Base-by-base conservation (phyloP, 2,113 vertebrate genomes). In the Cottus gobio region DNA sequence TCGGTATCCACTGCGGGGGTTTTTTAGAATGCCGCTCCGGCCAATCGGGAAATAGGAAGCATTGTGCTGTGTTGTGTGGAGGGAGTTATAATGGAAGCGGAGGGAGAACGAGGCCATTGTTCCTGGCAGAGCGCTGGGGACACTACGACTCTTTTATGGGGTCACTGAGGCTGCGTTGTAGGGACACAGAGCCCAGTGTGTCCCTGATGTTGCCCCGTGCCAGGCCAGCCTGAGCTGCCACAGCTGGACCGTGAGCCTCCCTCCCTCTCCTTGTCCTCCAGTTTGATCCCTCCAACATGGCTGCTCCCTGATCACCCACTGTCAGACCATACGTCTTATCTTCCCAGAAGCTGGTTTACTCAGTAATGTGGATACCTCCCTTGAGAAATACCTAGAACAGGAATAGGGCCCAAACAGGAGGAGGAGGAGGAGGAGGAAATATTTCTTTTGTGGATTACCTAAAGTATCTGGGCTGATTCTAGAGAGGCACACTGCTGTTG, bases 41-140 rank as follows among this genome's bases (percentile, higher is more conserved):
- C 91, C 87, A 91, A 94, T 89, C 71, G 87, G 77, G 72, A 72
- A 91, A 94, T 89, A 77, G 88, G 77, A 68, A 72, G 89, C 87
- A 92, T 94, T 94, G 92, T 94, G 80, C 74, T 15, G 3, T 61
- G 65, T 68, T 88, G 85, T 89, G 84, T 79, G 83, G 87, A 90
- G 64, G 90, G 84, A 86, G 92, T 87, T 85, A 90, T 75, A 90
- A 93, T 93, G 87, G 87, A 91, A 90, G 83, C 89, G 84, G 54
- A 86, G n/a, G 84, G 89, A 93, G 86, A 93, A 93, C 24, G 82
- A 86, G 68, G 71, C 75, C 83, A 93, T 94, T 94, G 93, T 94
- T 90, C 71, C 52, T 31, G 50, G 74, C 67, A 61, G 62, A 60
- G 64, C 71, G 75, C 87, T 58, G 73, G 77, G 85, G 90, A 92